These are phyloP conservation scores for Clepsis dumicolana DNA, from an alignment of 2,888 invertebrate species.

Conservation along the genomic window DNA sequence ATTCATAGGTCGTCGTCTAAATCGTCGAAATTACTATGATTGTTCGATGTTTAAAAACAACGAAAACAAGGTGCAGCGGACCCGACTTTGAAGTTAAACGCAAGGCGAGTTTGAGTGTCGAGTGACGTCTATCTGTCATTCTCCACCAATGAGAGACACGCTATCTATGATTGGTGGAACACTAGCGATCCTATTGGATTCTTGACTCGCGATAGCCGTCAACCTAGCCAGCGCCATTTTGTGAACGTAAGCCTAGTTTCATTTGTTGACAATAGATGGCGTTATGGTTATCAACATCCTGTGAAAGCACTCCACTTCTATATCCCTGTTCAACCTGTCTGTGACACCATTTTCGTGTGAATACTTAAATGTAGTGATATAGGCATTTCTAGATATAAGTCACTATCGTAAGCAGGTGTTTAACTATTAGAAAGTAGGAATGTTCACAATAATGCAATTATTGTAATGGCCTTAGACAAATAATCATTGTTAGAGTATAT, in stretches of 20 bases:
- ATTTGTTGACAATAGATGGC: neutral
- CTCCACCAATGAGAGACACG: no score
- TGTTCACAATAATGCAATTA: constrained; percentile 44
- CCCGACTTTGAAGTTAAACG: no score
- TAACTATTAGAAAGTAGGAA: constrained; percentile 40
- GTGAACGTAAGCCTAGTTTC: neutral
- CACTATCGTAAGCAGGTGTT: constrained; percentile 36
- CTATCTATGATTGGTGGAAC: no score
- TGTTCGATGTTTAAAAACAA: no score
- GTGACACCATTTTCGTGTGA: constrained; percentile 17
- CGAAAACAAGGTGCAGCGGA: no score
- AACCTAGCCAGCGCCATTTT: neutral
- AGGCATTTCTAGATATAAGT: constrained; percentile 45
- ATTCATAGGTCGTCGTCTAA: no score
- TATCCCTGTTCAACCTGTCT: constrained; percentile 4
- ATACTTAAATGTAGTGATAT: constrained; percentile 44
- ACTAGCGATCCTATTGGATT: no score
- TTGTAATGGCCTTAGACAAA: constrained; percentile 44
- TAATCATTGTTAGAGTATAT: constrained; percentile 27
- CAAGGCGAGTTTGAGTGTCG: no score
- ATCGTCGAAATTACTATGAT: no score
- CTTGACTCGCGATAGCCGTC: no score
- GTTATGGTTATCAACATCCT: neutral
- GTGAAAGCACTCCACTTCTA: neutral
- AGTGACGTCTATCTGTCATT: no score